phyloP scores from a whole-genome alignment of 2,113 vertebrate species.

The Pseudorasbora parva region DNA sequence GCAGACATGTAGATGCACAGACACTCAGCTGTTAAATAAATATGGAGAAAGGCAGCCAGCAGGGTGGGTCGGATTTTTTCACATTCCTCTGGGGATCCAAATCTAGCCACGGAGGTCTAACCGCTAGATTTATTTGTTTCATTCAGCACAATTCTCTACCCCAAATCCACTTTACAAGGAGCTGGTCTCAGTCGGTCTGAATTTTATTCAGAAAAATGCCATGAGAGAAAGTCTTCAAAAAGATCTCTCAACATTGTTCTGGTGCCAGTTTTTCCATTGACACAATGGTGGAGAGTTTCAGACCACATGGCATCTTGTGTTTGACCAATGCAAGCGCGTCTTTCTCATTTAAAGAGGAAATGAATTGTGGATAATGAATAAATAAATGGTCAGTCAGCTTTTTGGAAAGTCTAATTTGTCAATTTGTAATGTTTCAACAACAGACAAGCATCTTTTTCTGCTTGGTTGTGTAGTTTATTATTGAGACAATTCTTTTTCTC shows the following conservation, averaged over 20 bases:
- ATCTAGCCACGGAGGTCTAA: constrained; percentile 8
- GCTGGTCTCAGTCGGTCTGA: background rate
- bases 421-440: background rate
- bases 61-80: constrained; percentile 30
- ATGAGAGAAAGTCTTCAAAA: background rate
- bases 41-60: constrained; percentile 23
- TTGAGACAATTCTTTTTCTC: background rate
- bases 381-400: constrained; percentile 16
- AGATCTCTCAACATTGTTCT: background rate
- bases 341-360: constrained; percentile 8
- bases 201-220: constrained; percentile 23
- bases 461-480: constrained; percentile 1
- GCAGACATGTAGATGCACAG: constrained; percentile 24
- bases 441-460: constrained; percentile 8
- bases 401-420: constrained; percentile 6
- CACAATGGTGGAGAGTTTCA: constrained; percentile 6
- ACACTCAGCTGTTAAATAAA: constrained; percentile 36
- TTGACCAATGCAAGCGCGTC: background rate
- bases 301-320: constrained; percentile 7
- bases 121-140: constrained; percentile 30
- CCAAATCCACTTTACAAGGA: constrained; percentile 32
- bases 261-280: constrained; percentile 19
- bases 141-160: constrained; percentile 12
- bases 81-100: constrained; percentile 17
- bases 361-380: background rate